phyloP scores from a whole-genome alignment of 64 coral and sea anemone genomes.

The Trachythela sp. region DNA sequence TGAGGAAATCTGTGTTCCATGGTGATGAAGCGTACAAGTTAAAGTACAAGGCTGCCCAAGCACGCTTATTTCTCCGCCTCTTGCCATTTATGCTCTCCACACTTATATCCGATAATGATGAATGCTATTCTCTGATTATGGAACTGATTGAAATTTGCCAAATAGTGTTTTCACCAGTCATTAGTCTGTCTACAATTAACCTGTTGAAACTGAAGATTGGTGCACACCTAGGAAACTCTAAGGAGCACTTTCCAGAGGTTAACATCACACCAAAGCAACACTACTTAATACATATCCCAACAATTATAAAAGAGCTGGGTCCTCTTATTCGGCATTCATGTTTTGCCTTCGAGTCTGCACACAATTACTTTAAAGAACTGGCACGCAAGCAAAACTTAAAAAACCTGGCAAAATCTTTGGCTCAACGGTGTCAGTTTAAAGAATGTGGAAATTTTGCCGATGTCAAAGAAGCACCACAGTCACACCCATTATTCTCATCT shows the following conservation, averaged over 20 bases:
- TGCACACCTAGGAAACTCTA: neutral
- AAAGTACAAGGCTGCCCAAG: neutral
- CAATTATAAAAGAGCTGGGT: neutral
- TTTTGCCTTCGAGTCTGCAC: neutral
- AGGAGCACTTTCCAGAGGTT: neutral
- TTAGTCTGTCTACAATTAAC: neutral
- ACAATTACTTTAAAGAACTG: neutral
- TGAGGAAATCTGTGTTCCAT: neutral
- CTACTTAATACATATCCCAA: neutral
- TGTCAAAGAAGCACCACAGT: neutral
- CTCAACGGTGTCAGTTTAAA: neutral
- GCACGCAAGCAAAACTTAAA: neutral
- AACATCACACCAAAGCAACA: neutral
- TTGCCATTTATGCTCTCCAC: neutral
- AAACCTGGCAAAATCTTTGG: neutral
- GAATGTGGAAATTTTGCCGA: conserved; percentile 37
- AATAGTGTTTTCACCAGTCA: neutral
- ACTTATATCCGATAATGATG: neutral
- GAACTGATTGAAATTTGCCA: neutral
- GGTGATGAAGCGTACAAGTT: neutral
- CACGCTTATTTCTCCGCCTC: neutral
- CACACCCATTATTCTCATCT: neutral
- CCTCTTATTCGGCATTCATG: neutral
- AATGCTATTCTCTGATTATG: neutral
- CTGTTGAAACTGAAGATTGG: neutral